These are phyloP conservation scores for Leptatherina wallacei DNA, from an alignment of 2,797 vertebrate species.

Conservation along the genomic window DNA sequence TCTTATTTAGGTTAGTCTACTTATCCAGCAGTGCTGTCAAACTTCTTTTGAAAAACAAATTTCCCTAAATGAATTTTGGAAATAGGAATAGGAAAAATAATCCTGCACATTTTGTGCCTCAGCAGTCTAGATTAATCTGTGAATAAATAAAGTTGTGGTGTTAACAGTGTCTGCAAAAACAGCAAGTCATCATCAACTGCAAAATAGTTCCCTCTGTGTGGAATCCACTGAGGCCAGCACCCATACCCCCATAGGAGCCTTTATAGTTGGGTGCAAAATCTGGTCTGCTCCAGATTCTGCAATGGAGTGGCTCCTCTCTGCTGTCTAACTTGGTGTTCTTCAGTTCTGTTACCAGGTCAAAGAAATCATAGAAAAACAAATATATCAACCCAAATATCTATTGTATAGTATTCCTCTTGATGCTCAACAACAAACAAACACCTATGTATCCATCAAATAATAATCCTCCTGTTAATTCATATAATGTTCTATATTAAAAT, in stretches of 20 bases:
- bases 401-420: conserved; percentile 5
- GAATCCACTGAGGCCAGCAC: conserved; percentile 23
- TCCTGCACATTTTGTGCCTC: neutral
- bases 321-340: conserved; percentile 28
- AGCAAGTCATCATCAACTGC: conserved; percentile 21
- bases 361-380: neutral
- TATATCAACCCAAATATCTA: conserved; percentile 7
- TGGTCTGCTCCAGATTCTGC: conserved; percentile 43
- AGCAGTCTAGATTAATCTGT: conserved; percentile 3
- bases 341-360: conserved; percentile 8
- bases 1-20: conserved; percentile 3
- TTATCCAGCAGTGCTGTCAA: conserved; percentile 2
- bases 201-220: conserved; percentile 5
- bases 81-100: neutral
- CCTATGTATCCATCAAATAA: conserved; percentile 34
- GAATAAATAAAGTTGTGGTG: conserved; percentile 17
- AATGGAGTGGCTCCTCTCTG: conserved; percentile 8
- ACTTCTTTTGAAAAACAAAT: neutral
- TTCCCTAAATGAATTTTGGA: neutral
- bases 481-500: neutral
- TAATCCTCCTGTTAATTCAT: conserved; percentile 9
- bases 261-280: conserved; percentile 35
- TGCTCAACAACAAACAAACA: conserved; percentile 15
- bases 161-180: conserved; percentile 3
- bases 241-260: neutral